Evolutionary conservation across 1,140 invertebrate genomes (phyloP).

Genomic region (Sarcophaga bullata): DNA sequence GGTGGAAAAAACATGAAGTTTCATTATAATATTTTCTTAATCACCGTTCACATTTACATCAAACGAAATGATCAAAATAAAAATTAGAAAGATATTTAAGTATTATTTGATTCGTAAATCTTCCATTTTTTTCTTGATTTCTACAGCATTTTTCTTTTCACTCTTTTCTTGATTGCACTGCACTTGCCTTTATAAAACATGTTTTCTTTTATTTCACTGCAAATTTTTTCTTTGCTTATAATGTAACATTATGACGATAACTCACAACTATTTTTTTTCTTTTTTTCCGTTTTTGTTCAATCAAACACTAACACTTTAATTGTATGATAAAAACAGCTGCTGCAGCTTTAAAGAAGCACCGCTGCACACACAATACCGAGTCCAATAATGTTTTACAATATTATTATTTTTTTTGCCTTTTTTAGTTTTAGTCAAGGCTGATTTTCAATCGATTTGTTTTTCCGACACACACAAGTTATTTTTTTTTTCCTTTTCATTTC

Average conservation of each 20-base stretch:
- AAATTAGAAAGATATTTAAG: too few species aligned
- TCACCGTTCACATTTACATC: background rate
- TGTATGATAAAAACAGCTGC: background rate
- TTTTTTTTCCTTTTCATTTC: background rate
- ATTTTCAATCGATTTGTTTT: slow-evolving; percentile 40
- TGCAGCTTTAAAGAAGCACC: slow-evolving; percentile 1
- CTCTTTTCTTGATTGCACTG: background rate
- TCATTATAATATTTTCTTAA: too few species aligned
- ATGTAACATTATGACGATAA: background rate
- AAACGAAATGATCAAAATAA: too few species aligned
- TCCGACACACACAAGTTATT: slow-evolving; percentile 30
- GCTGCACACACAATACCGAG: background rate
- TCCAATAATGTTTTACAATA: background rate
- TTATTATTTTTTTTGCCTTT: slow-evolving; percentile 2
- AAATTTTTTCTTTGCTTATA: background rate
- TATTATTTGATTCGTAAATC: too few species aligned
- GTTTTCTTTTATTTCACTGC: background rate
- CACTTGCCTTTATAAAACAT: slow-evolving; percentile 14
- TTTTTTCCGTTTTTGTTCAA: slow-evolving; percentile 19
- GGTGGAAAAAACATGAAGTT: background rate
- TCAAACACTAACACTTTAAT: slow-evolving; percentile 16
- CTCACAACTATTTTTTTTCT: slow-evolving; percentile 15
- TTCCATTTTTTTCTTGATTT: too few species aligned
- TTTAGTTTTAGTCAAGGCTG: slow-evolving; percentile 23
- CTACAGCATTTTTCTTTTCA: background rate